Evolutionary conservation across 2,888 invertebrate genomes (phyloP).

Genomic region (Philereme transversata): DNA sequence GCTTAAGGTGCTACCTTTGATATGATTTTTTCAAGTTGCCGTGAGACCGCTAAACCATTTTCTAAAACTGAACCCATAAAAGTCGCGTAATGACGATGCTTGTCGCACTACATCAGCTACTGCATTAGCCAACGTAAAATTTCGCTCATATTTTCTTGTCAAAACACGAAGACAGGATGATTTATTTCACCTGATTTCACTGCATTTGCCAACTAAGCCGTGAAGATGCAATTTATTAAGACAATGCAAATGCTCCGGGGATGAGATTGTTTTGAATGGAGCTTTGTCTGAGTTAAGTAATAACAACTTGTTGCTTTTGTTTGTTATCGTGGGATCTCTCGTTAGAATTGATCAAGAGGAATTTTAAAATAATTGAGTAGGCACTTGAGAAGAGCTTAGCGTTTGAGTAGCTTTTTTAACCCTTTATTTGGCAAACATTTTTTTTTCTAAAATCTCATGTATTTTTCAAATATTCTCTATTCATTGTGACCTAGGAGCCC

Average conservation of each 20-base stretch:
- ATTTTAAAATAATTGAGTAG: slow-evolving; percentile 16
- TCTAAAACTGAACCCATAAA: too few species aligned
- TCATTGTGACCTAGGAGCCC: too few species aligned
- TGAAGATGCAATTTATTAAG: slow-evolving; percentile 37
- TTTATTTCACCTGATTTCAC: slow-evolving; percentile 35
- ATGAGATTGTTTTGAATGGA: slow-evolving; percentile 38
- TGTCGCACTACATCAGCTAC: not conserved
- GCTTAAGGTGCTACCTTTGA: too few species aligned
- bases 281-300: slow-evolving; percentile 38
- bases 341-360: slow-evolving; percentile 21
- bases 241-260: slow-evolving; percentile 37
- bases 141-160: slow-evolving; percentile 15
- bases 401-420: not conserved
- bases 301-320: slow-evolving; percentile 39
- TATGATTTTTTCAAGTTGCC: too few species aligned
- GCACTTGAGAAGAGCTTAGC: not conserved
- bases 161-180: slow-evolving; percentile 14
- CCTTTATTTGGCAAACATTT: too few species aligned
- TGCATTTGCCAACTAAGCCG: slow-evolving; percentile 32
- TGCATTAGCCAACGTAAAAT: not conserved
- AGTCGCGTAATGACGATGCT: too few species aligned
- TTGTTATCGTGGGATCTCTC: slow-evolving; percentile 31
- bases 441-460: too few species aligned
- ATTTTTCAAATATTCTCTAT: too few species aligned
- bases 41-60: too few species aligned